phyloP scores from a whole-genome alignment of 1,140 invertebrate genomes.

The Temnothorax nylanderi region DNA sequence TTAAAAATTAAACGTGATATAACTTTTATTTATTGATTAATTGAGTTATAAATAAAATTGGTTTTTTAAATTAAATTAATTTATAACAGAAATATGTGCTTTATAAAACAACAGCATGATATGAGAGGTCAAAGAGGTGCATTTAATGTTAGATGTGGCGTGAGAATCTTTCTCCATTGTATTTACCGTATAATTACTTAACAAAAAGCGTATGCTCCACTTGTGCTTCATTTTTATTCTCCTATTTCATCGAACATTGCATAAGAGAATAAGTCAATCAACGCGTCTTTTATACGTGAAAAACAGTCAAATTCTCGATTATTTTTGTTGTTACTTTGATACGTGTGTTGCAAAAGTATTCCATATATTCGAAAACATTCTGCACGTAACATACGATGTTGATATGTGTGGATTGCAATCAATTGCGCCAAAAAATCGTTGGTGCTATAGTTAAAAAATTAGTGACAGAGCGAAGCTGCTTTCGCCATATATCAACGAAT shows the following conservation, averaged over 20 bases:
- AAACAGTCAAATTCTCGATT: slow-evolving; percentile 11
- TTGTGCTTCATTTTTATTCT: neutral
- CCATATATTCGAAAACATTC: neutral
- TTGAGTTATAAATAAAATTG: neutral
- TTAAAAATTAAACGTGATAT: neutral
- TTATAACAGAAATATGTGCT: neutral
- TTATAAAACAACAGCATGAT: neutral
- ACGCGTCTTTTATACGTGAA: neutral
- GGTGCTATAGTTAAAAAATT: neutral
- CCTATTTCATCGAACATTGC: neutral
- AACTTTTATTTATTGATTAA: neutral
- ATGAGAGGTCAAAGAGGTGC: neutral
- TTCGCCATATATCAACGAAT: neutral
- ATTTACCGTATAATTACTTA: neutral
- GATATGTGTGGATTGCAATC: neutral
- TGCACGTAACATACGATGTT: too few relatives aligned
- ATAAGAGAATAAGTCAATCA: slow-evolving; percentile 27
- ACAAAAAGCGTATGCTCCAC: slow-evolving; percentile 1
- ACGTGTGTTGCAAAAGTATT: neutral
- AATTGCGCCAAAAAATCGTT: neutral
- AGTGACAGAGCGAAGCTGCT: neutral
- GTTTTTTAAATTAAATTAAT: slow-evolving; percentile 2
- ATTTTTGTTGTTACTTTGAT: neutral
- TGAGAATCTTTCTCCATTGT: neutral
- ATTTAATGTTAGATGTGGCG: neutral